Base-by-base conservation (phyloP, 2,888 invertebrate genomes). In the Chymomyza caudatula region DNA sequence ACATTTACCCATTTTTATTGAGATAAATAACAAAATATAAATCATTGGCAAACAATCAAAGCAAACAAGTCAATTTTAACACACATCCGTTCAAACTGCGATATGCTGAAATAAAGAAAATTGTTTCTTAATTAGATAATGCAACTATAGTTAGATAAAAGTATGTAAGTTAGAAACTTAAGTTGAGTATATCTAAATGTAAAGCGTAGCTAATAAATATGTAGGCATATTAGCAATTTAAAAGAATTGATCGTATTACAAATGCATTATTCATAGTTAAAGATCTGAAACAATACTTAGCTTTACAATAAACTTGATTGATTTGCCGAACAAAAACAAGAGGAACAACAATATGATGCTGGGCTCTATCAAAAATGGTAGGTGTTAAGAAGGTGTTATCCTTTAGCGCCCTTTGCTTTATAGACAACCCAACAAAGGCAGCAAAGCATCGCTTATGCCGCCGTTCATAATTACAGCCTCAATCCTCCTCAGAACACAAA, bases 301-400 rank as follows among this genome's bases (percentile, higher is more conserved):
- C n/a, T 13, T 29, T 17, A 37, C n/a, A 20, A n/a, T 22, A 53
- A 1, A 37, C 29, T 11, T 37, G 29, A 37, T 37, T 37, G 29
- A 37, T 37, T 37, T 37, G 29, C 29, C 29, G 11, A 37, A 37
- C 3, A 1, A 37, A 37, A 37, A 25, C 3, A 25, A 3, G 25
- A 3, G 5, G 5, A 37, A 37, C 29, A 37, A 37, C 29, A 11
- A 37, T 11, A 11, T 37, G 11, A 11, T 37, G 11, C 29, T 37
- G 11, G 29, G 29, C 11, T 37, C 29, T 11, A 37, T 13, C 29
- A 37, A 37, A n/a, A 52, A 22, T 70, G 82, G 79, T 74, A 80
- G 86, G 87, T 87, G 87, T 78, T 86, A 85, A 87, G 85, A 86
- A 86, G 89, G 89, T 88, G 88, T 88, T 88, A 85, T 82, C 86